phyloP scores from a whole-genome alignment of 1,140 invertebrate genomes.

The Luehdorfia chinensis region DNA sequence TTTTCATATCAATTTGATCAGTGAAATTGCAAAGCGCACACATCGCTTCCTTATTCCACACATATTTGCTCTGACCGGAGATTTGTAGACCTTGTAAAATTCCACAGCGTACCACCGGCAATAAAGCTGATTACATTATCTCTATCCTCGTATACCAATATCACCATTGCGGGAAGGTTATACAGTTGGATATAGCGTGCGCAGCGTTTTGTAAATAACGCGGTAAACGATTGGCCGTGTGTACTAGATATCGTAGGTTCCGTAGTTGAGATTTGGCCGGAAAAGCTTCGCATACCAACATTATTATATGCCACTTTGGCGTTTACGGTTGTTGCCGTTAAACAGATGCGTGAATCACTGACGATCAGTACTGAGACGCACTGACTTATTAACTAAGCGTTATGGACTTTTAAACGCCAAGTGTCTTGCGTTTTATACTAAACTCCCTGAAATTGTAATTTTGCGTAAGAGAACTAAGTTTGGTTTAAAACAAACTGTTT shows the following conservation, averaged over 20 bases:
- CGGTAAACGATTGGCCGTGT: constrained; percentile 8
- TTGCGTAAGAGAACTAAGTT: too few species aligned
- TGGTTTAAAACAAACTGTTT: too few species aligned
- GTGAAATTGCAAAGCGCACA: constrained; percentile 2
- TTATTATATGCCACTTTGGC: constrained; percentile 35
- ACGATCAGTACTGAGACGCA: too few species aligned
- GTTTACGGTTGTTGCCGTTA: constrained; percentile 35
- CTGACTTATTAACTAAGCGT: too few species aligned
- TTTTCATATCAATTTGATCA: not conserved
- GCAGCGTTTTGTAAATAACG: not conserved
- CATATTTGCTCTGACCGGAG: constrained; percentile 9
- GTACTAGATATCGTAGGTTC: constrained; percentile 20
- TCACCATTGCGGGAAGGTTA: not conserved
- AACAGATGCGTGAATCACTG: constrained; percentile 25
- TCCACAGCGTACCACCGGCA: constrained; percentile 9
- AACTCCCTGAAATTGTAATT: too few species aligned
- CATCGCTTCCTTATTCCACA: constrained; percentile 2
- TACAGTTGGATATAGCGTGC: not conserved
- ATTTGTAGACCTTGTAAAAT: constrained; percentile 12
- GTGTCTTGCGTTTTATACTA: too few species aligned
- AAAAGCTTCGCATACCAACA: constrained; percentile 39
- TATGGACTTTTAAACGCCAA: too few species aligned
- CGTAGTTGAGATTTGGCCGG: constrained; percentile 33
- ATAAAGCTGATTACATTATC: constrained; percentile 14
- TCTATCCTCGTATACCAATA: not conserved